Percentiles rank a stretch among this genome's conserved stretches.
Conservation (phyloP, 2,797 vertebrate species). For the Dipus sagitta region DNA sequence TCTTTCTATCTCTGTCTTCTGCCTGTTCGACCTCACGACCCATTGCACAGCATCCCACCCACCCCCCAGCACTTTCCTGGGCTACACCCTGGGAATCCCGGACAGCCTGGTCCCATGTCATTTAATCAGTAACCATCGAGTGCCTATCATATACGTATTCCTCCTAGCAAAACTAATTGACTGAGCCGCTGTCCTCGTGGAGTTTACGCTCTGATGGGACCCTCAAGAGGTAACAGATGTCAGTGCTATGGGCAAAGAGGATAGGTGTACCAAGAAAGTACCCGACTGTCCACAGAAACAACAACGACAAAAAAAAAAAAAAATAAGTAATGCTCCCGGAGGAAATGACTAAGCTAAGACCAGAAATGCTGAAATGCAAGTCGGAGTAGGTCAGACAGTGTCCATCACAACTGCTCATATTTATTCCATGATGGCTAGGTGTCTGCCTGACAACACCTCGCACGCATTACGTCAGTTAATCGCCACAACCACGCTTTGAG, state of each 20-base stretch:
- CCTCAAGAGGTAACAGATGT: not conserved
- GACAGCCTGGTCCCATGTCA: not conserved
- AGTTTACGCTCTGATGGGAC: not conserved
- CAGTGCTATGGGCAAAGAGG: not conserved
- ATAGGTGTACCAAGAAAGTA: not conserved
- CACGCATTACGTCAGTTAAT: conserved; percentile 16
- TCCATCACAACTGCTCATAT: not conserved
- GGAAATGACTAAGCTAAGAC: conserved; percentile 45
- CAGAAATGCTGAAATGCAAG: conserved; percentile 62
- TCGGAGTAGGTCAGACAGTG: not conserved
- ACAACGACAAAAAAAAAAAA: not conserved
- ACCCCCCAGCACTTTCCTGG: not conserved
- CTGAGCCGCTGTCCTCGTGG: not conserved
- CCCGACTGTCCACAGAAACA: not conserved
- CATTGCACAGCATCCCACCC: not conserved
- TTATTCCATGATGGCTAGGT: conserved; percentile 30
- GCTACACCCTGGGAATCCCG: not conserved
- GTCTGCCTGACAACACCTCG: not conserved
- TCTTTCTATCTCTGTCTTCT: not conserved
- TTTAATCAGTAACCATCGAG: not conserved
- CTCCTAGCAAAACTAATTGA: not conserved
- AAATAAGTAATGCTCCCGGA: not conserved
- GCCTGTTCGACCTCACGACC: not conserved
- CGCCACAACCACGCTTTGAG: not conserved
- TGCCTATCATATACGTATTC: not conserved